Evolutionary conservation across 1,140 invertebrate species (phyloP).

Genomic region (Hylaeus volcanicus): DNA sequence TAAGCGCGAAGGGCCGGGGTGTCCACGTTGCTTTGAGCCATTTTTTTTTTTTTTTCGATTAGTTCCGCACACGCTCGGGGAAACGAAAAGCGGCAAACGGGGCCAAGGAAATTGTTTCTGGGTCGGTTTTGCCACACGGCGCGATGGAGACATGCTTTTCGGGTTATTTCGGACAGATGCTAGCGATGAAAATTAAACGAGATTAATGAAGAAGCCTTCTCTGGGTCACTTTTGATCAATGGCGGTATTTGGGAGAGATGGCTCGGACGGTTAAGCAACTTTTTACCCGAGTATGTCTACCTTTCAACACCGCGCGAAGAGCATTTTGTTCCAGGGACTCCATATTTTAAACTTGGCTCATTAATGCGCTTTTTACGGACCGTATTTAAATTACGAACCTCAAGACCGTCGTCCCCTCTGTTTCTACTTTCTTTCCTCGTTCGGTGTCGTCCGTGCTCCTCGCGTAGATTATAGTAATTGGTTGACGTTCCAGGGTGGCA

Average conservation of each 20-base stretch:
- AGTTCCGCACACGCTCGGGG: background rate
- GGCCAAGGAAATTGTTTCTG: constrained; percentile 9
- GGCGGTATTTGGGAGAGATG: background rate
- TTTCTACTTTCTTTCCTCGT: background rate
- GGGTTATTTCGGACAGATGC: background rate
- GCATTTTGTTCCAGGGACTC: background rate
- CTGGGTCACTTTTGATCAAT: constrained; percentile 23
- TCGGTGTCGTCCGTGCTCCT: background rate
- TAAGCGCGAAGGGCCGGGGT: too few relatives aligned
- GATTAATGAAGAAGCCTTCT: constrained; percentile 15
- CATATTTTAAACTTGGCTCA: background rate
- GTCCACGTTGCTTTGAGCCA: background rate
- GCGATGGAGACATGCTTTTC: background rate
- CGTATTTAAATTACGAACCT: background rate
- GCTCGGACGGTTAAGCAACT: background rate
- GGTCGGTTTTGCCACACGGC: background rate
- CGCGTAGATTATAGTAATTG: constrained; percentile 7
- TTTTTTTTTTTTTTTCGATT: background rate
- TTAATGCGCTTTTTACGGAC: background rate
- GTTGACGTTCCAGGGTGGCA: background rate
- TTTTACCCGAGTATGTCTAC: background rate
- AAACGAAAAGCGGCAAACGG: background rate
- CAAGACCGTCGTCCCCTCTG: background rate
- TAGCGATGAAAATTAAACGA: constrained; percentile 18
- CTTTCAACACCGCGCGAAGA: background rate